phyloP scores from a whole-genome alignment of 2,113 vertebrate species.

The Xiphorhynchus elegans region DNA sequence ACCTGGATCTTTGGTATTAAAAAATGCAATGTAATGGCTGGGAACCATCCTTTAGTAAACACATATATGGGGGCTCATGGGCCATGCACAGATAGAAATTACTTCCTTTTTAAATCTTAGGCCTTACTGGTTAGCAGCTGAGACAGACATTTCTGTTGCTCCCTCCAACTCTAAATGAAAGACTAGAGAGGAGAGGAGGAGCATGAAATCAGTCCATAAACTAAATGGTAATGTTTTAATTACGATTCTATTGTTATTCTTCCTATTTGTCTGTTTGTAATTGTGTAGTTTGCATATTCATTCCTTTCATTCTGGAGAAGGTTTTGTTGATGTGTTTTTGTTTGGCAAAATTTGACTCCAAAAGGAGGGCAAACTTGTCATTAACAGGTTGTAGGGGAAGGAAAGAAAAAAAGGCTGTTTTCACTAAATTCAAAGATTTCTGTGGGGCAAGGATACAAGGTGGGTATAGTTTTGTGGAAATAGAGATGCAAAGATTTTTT shows the following conservation, averaged over 20 bases:
- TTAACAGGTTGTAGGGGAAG: not conserved
- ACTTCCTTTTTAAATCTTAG: not conserved
- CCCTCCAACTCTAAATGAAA: not conserved
- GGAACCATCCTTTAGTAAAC: not conserved
- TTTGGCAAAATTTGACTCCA: not conserved
- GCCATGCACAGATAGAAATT: not conserved
- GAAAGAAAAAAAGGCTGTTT: not conserved
- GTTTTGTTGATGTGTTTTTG: not conserved
- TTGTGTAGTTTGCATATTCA: constrained; percentile 8
- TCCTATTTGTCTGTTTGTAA: not conserved
- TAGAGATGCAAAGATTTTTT: not conserved
- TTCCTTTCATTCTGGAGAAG: constrained; percentile 2
- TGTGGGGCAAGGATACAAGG: not conserved
- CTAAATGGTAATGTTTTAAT: constrained; percentile 41
- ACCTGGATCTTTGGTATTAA: not conserved
- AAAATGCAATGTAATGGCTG: not conserved
- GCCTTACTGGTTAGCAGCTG: not conserved
- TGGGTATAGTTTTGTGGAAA: not conserved
- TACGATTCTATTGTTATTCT: constrained; percentile 33
- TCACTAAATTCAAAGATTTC: not conserved
- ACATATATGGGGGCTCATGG: not conserved
- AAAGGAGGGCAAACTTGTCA: not conserved
- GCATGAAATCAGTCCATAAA: not conserved
- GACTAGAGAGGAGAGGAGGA: not conserved
- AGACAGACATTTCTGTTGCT: not conserved